phyloP scores from a whole-genome alignment of 2,888 invertebrate species.

The Crocallis elinguaria region DNA sequence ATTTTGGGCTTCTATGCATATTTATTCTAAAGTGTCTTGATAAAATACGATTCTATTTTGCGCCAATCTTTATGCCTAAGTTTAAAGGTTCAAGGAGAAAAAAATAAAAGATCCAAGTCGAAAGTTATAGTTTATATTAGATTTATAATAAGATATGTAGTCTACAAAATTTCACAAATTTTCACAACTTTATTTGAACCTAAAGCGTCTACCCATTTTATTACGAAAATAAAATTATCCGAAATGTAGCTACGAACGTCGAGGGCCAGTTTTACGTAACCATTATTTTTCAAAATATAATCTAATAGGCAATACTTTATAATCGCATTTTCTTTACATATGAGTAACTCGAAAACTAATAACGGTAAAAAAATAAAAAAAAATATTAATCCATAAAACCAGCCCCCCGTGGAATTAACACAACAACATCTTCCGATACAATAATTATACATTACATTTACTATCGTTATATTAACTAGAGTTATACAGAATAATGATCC shows the following conservation, averaged over 20 bases:
- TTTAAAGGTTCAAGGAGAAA: background rate
- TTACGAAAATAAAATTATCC: slow-evolving; percentile 84
- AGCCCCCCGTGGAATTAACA: slow-evolving; percentile 75
- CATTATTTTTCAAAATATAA: slow-evolving; percentile 84
- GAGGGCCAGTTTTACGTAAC: slow-evolving; percentile 79
- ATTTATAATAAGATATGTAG: slow-evolving; percentile 86
- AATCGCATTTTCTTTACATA: slow-evolving; percentile 77
- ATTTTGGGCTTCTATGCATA: too few species aligned
- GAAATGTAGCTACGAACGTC: slow-evolving; percentile 78
- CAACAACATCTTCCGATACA: slow-evolving; percentile 64
- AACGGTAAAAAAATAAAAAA: slow-evolving; percentile 85
- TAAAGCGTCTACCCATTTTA: slow-evolving; percentile 85
- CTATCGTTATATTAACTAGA: slow-evolving; percentile 85
- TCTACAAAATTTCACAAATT: slow-evolving; percentile 85
- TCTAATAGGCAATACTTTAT: slow-evolving; percentile 83
- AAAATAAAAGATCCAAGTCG: slow-evolving; percentile 72
- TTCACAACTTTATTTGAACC: slow-evolving; percentile 85
- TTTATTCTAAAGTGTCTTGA: background rate
- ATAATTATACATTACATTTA: slow-evolving; percentile 72
- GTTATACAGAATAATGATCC: slow-evolving; percentile 86
- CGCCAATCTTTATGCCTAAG: background rate
- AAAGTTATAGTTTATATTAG: slow-evolving; percentile 86
- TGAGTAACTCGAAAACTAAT: slow-evolving; percentile 82
- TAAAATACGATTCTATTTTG: background rate
- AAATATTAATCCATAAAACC: slow-evolving; percentile 82